Conservation (phyloP, 2,888 invertebrate species). For the Campopleginae sp. region DNA sequence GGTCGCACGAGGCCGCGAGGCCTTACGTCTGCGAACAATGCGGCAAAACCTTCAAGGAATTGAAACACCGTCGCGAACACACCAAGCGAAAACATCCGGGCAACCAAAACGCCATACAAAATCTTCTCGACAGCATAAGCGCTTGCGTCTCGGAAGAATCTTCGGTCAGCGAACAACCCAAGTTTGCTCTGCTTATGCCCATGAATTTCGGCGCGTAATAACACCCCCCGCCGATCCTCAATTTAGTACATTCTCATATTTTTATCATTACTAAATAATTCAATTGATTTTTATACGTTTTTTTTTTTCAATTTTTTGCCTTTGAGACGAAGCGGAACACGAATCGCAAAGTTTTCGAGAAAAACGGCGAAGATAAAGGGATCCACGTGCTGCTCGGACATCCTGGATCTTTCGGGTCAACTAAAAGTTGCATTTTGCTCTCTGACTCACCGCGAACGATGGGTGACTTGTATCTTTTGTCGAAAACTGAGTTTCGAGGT, state of each 20-base stretch:
- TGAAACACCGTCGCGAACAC: slow-evolving; percentile 83
- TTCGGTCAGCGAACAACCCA: slow-evolving; percentile 76
- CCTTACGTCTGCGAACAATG: slow-evolving; percentile 83
- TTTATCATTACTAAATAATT: slow-evolving; percentile 33
- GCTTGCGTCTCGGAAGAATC: slow-evolving; percentile 79
- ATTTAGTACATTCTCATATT: slow-evolving; percentile 24
- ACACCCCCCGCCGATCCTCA: neutral
- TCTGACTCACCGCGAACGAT: no score
- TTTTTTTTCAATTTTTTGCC: slow-evolving; percentile 1
- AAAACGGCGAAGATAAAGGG: no score
- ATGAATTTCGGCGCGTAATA: slow-evolving; percentile 79
- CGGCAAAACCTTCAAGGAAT: slow-evolving; percentile 82
- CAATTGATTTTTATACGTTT: slow-evolving; percentile 8
- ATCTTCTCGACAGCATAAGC: slow-evolving; percentile 79
- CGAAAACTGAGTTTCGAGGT: no score
- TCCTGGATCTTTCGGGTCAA: no score
- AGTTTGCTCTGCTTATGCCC: slow-evolving; percentile 81
- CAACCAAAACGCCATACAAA: slow-evolving; percentile 80
- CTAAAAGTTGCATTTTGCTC: no score
- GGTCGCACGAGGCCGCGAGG: slow-evolving; percentile 82
- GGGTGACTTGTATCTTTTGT: no score
- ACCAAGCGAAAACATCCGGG: slow-evolving; percentile 81
- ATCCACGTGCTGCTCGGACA: no score
- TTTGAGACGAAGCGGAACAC: neutral
- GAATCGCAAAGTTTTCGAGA: no score